These are phyloP conservation scores for Heteronetta atricapilla DNA, from an alignment of 2,113 vertebrate genomes.

Conservation along the genomic window DNA sequence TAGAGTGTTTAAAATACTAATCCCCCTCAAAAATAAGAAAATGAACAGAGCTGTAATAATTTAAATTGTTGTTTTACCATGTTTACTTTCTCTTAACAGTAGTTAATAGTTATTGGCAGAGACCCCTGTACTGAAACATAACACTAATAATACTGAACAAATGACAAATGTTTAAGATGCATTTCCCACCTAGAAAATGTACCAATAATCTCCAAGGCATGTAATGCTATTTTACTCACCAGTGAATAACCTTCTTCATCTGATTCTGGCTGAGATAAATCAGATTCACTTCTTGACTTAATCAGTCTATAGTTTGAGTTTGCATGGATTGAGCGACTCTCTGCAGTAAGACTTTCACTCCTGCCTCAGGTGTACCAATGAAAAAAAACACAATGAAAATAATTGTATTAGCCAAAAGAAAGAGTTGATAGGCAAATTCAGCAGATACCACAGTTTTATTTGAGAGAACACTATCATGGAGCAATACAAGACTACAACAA, in stretches of 20 bases:
- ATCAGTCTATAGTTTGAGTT: conserved; percentile 89
- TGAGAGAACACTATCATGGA: not conserved
- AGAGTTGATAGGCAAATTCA: not conserved
- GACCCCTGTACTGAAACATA: not conserved
- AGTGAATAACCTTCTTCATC: conserved; percentile 92
- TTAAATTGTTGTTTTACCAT: not conserved
- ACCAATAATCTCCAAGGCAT: not conserved
- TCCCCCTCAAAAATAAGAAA: not conserved
- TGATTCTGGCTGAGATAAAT: conserved; percentile 96
- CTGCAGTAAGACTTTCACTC: conserved; percentile 95
- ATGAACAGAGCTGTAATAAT: not conserved
- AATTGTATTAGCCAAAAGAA: not conserved
- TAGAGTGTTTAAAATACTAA: not conserved
- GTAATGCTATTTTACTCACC: conserved; percentile 74
- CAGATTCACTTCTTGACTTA: conserved; percentile 96
- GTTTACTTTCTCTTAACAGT: not conserved
- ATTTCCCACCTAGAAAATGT: not conserved
- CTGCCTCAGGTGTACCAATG: conserved; percentile 66
- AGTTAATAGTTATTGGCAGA: not conserved
- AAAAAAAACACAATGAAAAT: not conserved
- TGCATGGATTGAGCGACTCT: conserved; percentile 88
- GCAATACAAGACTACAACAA: not conserved
- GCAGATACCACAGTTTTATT: not conserved
- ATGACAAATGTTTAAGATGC: not conserved
- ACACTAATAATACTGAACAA: not conserved